A percentile compares a stretch with the other conserved stretches of the same genome.
Evolutionary conservation across 2,797 vertebrate genomes (phyloP).

Genomic region (Nasua narica): DNA sequence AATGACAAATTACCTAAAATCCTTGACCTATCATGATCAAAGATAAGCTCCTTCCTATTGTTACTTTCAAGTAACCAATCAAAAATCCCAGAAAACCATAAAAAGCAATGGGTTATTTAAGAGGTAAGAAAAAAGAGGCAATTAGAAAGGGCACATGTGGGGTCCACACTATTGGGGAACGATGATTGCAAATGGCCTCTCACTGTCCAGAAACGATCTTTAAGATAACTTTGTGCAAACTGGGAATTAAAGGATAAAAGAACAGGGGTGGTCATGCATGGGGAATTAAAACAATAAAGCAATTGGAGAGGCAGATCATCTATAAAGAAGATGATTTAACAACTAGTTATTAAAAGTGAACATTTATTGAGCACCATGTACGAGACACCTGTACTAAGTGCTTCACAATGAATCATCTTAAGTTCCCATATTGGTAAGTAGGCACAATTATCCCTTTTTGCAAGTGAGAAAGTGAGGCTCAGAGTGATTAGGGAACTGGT

Average conservation of each 20-base stretch:
- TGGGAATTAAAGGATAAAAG: neutral
- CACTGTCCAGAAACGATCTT: neutral
- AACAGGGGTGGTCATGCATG: no score
- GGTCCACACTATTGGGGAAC: neutral
- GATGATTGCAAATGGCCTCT: neutral
- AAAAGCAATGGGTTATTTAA: neutral
- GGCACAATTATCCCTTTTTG: neutral
- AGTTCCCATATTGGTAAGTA: neutral
- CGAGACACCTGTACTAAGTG: neutral
- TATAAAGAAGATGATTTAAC: neutral
- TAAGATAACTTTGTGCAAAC: neutral
- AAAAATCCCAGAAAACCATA: neutral
- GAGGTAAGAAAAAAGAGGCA: neutral
- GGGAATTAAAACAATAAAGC: neutral
- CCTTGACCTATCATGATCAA: neutral
- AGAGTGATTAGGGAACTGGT: neutral
- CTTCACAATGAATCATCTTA: neutral
- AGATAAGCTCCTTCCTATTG: neutral
- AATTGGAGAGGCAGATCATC: neutral
- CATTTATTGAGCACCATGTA: neutral
- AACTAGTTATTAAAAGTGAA: neutral
- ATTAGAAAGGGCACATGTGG: neutral
- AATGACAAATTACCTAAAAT: neutral
- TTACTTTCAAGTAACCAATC: neutral
- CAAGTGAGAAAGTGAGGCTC: neutral